Evolutionary conservation across 2,797 vertebrate genomes (phyloP).

Genomic region (Cyprinodon diabolis): DNA sequence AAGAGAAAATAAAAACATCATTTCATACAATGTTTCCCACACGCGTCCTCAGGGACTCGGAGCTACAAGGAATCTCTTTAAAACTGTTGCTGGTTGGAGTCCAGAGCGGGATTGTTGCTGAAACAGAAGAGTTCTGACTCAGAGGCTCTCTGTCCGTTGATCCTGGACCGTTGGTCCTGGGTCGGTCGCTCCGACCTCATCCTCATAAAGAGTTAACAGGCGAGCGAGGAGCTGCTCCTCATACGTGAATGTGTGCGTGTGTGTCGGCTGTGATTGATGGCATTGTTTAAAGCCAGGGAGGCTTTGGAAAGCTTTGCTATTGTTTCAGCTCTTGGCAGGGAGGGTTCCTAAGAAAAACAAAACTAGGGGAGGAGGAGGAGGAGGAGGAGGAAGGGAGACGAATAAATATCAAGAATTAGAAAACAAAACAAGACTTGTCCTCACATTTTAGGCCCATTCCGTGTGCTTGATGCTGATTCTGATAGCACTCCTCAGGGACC

Average conservation of each 20-base stretch:
- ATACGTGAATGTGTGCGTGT: conserved; percentile 62
- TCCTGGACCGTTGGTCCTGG: conserved; percentile 8
- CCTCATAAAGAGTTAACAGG: conserved; percentile 47
- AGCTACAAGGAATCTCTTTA: conserved; percentile 38
- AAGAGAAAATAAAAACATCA: conserved; percentile 24
- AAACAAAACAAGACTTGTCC: conserved; percentile 69
- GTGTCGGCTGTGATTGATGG: conserved; percentile 79
- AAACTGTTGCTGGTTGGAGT: conserved; percentile 42
- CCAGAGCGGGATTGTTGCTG: conserved; percentile 35
- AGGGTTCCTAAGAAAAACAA: conserved; percentile 64
- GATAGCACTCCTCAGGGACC: conserved; percentile 51
- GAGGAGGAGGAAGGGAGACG: background rate
- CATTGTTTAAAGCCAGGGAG: conserved; percentile 82
- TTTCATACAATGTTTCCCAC: conserved; percentile 10
- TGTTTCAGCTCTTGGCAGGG: conserved; percentile 80
- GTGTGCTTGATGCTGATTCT: conserved; percentile 18
- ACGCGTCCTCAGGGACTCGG: conserved; percentile 11
- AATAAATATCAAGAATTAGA: conserved; percentile 63
- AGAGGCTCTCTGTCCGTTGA: conserved; percentile 10
- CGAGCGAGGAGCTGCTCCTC: conserved; percentile 31
- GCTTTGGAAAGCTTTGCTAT: conserved; percentile 77
- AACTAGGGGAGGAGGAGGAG: conserved; percentile 10
- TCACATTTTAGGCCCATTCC: conserved; percentile 36
- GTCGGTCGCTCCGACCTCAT: conserved; percentile 9
- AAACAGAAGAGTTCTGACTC: conserved; percentile 22